Base-by-base conservation (phyloP, 2,797 vertebrate species). In the Babyrousa celebensis region DNA sequence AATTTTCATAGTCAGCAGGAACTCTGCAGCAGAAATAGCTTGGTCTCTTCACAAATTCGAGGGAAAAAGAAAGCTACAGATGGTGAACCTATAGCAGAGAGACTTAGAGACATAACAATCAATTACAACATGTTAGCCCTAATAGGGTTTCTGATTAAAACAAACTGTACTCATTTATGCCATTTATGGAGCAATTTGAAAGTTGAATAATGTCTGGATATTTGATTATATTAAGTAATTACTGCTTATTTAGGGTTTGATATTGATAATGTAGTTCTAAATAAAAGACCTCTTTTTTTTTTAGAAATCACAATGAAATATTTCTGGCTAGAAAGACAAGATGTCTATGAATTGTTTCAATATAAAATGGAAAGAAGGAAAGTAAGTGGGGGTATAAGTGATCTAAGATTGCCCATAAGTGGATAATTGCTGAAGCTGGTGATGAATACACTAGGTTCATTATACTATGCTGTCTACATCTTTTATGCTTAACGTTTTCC, bases 301-400 rank as follows among this genome's bases (percentile, higher is more conserved):
- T 83, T 23, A 67, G 7, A 72, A 87, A 93, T 67, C 68, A 58
- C 43, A 71, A 82, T 25, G 25, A 91, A 90, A 82, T 89, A 87
- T 43, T 88, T 40, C 65, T 25, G 27, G 20, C 56, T 94, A 80
- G 79, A 80, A 72, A 72, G 20, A 93, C 40, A 10, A 15, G 23
- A 84, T 87, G 15, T 21, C 67, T 72, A 4, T 2, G 40, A 87
- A 36, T 43, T 75, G 25, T 67, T 71, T 79, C 74, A 93, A 14
- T 54, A 54, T 68, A 58, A 78, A 36, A 86, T 48, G 9, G 21
- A 40, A 86, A 11, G 12, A n/a, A 21, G 52, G 14, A 29, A 65
- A 71, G 36, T 86, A 17, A 93, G 12, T 56, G 14, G 17, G 74
- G 5, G 40, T 68, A 62, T 23, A 71, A 92, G 79, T 23, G n/a